Base-by-base conservation (phyloP, 1,140 invertebrate species). In the Ooceraea biroi region DNA sequence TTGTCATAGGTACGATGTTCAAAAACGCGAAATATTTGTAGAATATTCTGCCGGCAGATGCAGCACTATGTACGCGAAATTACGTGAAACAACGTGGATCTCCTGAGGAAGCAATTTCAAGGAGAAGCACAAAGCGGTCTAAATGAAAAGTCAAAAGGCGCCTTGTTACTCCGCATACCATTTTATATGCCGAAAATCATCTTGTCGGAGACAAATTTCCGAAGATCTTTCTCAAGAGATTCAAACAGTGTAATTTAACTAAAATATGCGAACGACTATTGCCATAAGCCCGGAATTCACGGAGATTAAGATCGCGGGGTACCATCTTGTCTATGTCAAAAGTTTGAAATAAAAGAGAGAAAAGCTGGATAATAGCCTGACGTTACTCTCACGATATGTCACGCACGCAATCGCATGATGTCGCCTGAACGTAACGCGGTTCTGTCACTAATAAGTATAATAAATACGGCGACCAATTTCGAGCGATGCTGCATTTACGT, bases 1-100 rank as follows among this genome's bases (percentile, higher is more conserved):
- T 80, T 80, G 76, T 78, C 63, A 11, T 57, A 27, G 12, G 30
- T 78, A 69, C 63, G 57, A 58, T 80, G 36, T 80, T 17, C n/a
- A 80, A 80, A 71, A 80, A 71, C 46, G 50, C 65, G 50, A 80
- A 44, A 69, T 80, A 80, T 80, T 57, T 80, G 36, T 46, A 12
- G 76, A 46, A 44, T 44, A 80, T 57, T 44, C 69, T 58, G 41
- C 27, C 63, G 12, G 44, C 12, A 57, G 36, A 58, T 17, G 36
- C n/a, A n/a, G 27, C 48, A 25, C 12, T 19, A 17, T 27, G 36
- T 27, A 50, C 46, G 27, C 25, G 17, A 71, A 80, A 80, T 80
- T 80, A 80, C 12, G 22, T 11, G 50, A 69, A 30, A 44, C 52
- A 57, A 52, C 50, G 65, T 44, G 44, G 41, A 25, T 69, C 57